Percentiles rank a stretch among this genome's conserved stretches.
These are phyloP conservation scores for Diadumene lineata DNA, from an alignment of 92 coral and sea anemone genomes.

Conservation along the genomic window DNA sequence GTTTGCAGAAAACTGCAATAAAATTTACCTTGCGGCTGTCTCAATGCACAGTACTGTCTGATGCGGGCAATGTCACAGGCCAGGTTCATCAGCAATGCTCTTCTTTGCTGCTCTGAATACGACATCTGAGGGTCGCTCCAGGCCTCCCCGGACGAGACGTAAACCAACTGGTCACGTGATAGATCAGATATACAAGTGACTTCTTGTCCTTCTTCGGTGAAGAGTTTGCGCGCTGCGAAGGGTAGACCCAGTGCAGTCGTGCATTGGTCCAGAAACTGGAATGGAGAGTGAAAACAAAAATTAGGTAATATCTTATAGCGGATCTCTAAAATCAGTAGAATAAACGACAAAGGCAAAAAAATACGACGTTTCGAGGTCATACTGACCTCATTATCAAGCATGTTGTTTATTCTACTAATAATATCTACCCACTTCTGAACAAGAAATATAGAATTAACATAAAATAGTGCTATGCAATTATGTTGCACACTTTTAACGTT, in stretches of 20 bases:
- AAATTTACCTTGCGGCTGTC: constrained; percentile 75
- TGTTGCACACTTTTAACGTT: too few species aligned
- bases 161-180: constrained; percentile 83
- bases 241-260: constrained; percentile 86
- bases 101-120: constrained; percentile 88
- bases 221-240: constrained; percentile 88
- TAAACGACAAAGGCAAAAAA: too few species aligned
- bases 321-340: too few species aligned
- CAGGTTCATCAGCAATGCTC: constrained; percentile 79
- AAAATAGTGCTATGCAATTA: too few species aligned
- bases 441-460: too few species aligned
- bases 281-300: too few species aligned
- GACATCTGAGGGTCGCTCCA: constrained; percentile 91
- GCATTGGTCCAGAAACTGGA: constrained; percentile 87
- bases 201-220: constrained; percentile 76
- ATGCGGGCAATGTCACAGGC: constrained; percentile 88
- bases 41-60: constrained; percentile 74
- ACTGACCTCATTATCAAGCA: too few species aligned
- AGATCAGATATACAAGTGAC: constrained; percentile 60
- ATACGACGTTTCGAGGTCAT: too few species aligned
- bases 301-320: too few species aligned
- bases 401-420: too few species aligned
- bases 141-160: constrained; percentile 88
- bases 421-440: too few species aligned
- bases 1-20: too few species aligned